Conservation (phyloP, 2,113 vertebrate species). For the Bagarius yarrelli region DNA sequence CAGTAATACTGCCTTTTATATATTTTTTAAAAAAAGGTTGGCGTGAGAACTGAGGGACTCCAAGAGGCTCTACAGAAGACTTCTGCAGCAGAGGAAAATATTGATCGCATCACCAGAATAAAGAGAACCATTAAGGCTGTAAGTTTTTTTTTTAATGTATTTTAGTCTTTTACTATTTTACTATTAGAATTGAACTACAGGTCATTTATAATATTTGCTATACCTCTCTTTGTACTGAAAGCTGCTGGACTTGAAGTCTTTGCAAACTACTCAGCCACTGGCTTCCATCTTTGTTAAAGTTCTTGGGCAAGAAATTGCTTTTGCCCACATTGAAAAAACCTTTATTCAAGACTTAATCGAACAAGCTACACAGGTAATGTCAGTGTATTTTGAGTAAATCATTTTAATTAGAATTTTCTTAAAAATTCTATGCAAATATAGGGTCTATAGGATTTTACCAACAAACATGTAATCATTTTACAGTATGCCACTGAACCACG, state of each 20-base stretch:
- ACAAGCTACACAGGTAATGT: slow-evolving; percentile 67
- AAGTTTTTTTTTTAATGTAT: slow-evolving; percentile 37
- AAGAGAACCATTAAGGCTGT: slow-evolving; percentile 75
- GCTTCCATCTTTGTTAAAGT: slow-evolving; percentile 72
- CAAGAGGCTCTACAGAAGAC: slow-evolving; percentile 74
- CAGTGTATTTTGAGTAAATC: background rate
- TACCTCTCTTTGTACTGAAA: slow-evolving; percentile 49
- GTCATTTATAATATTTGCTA: background rate
- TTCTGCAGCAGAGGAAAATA: slow-evolving; percentile 54
- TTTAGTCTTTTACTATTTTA: background rate
- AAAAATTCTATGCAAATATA: background rate
- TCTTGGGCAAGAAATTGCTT: slow-evolving; percentile 78
- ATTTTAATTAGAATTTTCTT: background rate
- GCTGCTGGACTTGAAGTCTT: slow-evolving; percentile 72
- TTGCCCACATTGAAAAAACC: slow-evolving; percentile 69
- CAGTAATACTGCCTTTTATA: background rate
- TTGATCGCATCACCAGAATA: slow-evolving; percentile 77
- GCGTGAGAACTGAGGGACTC: slow-evolving; percentile 75
- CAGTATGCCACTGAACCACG: slow-evolving; percentile 56
- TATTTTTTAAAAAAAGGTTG: slow-evolving; percentile 61
- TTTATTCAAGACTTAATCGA: slow-evolving; percentile 64
- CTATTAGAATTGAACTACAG: background rate
- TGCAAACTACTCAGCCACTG: slow-evolving; percentile 64
- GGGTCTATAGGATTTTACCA: background rate
- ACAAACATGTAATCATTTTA: background rate